These are phyloP conservation scores for Deilephila porcellus DNA, from an alignment of 2,888 invertebrate species.

Conservation along the genomic window DNA sequence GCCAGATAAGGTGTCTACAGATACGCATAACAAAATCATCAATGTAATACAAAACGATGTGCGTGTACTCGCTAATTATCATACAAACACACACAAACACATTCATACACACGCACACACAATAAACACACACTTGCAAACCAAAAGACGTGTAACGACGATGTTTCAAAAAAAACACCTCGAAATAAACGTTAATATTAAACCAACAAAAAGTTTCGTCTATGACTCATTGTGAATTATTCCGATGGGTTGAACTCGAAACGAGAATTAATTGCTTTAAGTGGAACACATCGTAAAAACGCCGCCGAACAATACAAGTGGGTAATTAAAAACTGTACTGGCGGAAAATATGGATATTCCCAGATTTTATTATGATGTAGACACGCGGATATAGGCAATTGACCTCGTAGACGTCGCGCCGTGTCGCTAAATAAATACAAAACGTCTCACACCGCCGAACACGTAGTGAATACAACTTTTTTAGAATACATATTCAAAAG, in stretches of 20 bases:
- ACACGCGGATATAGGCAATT: constrained; percentile 2
- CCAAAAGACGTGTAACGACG: constrained; percentile 31
- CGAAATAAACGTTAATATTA: not conserved
- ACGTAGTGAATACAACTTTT: no score
- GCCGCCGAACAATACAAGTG: constrained; percentile 14
- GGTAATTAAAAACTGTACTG: constrained; percentile 15
- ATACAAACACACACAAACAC: constrained; percentile 28
- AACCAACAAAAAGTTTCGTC: constrained; percentile 11
- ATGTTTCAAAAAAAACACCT: constrained; percentile 36
- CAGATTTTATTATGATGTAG: constrained; percentile 16
- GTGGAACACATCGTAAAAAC: constrained; percentile 25
- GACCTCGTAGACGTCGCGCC: not conserved
- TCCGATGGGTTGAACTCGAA: constrained; percentile 37
- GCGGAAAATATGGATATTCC: constrained; percentile 21
- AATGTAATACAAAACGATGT: constrained; percentile 34
- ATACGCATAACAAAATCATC: constrained; percentile 36
- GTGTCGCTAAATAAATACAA: constrained; percentile 4
- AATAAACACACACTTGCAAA: constrained; percentile 39
- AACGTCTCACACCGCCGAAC: not conserved
- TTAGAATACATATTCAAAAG: no score
- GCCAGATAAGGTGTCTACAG: constrained; percentile 40
- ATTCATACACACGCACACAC: constrained; percentile 30
- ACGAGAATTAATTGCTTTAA: constrained; percentile 25
- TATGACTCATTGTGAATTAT: constrained; percentile 45
- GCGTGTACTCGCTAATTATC: constrained; percentile 37